Evolutionary conservation across 2,888 invertebrate species (phyloP).

Genomic region (Sphinx pinastri): DNA sequence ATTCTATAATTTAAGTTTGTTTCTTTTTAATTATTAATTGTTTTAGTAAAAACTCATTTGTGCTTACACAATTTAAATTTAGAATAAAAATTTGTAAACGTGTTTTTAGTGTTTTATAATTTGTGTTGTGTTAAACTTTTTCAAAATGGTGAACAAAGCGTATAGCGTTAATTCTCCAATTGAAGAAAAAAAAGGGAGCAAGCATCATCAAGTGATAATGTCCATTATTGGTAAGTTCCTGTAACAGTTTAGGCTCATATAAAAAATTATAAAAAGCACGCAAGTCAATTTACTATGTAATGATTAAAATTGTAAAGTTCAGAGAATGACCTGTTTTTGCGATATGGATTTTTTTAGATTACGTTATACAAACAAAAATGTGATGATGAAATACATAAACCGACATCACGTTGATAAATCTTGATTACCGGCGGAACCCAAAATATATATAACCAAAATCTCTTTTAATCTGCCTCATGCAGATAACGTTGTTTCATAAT

Average conservation of each 20-base stretch:
- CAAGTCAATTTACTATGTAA: too few relatives aligned
- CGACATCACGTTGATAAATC: background rate
- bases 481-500: too few relatives aligned
- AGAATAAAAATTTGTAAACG: background rate
- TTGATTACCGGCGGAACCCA: background rate
- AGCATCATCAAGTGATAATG: constrained; percentile 74
- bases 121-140: constrained; percentile 23
- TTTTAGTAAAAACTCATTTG: background rate
- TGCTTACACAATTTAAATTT: background rate
- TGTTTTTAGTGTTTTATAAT: constrained; percentile 17
- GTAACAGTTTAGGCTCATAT: background rate
- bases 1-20: background rate
- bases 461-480: background rate
- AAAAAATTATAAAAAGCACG: too few relatives aligned
- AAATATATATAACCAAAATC: background rate
- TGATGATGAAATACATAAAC: constrained; percentile 10
- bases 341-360: background rate
- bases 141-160: constrained; percentile 72
- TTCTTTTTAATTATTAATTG: background rate
- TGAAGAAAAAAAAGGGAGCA: constrained; percentile 58
- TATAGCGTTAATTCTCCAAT: constrained; percentile 59
- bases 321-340: too few relatives aligned
- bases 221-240: constrained; percentile 72
- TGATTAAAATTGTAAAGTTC: too few relatives aligned
- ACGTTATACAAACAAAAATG: background rate